Conservation (phyloP, 2,113 vertebrate species). For the Alectura lathami region DNA sequence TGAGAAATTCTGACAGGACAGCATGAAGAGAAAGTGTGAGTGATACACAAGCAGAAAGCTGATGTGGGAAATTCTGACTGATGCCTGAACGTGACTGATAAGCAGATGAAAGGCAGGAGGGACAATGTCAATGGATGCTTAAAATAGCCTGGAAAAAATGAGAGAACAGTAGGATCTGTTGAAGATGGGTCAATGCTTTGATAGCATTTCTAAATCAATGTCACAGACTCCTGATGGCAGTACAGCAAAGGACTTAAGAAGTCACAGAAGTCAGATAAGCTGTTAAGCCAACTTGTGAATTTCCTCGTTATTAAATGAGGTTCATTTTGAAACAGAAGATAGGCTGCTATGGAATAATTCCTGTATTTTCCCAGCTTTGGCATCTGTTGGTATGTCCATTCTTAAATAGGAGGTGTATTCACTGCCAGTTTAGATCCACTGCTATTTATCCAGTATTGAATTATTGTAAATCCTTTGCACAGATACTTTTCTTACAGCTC, state of each 20-base stretch:
- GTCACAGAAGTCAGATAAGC: slow-evolving; percentile 40
- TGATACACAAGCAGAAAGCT: slow-evolving; percentile 21
- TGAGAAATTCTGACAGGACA: slow-evolving; percentile 17
- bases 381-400: not conserved
- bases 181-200: slow-evolving; percentile 56
- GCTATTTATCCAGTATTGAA: not conserved
- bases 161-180: slow-evolving; percentile 52
- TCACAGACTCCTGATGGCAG: slow-evolving; percentile 9
- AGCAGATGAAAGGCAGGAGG: slow-evolving; percentile 47
- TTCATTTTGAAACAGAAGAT: not conserved
- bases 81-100: slow-evolving; percentile 63
- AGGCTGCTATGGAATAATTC: not conserved
- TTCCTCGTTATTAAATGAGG: not conserved
- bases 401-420: not conserved
- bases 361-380: not conserved
- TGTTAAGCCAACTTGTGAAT: not conserved
- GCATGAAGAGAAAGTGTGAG: not conserved
- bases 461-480: not conserved
- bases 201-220: slow-evolving; percentile 65
- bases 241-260: slow-evolving; percentile 24
- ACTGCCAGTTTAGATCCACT: not conserved
- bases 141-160: slow-evolving; percentile 64
- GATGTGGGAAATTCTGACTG: slow-evolving; percentile 50
- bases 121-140: slow-evolving; percentile 51
- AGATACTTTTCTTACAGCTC: not conserved